Evolutionary conservation across 2,797 vertebrate species (phyloP).

Genomic region (Myiothlypis chrysogaster): DNA sequence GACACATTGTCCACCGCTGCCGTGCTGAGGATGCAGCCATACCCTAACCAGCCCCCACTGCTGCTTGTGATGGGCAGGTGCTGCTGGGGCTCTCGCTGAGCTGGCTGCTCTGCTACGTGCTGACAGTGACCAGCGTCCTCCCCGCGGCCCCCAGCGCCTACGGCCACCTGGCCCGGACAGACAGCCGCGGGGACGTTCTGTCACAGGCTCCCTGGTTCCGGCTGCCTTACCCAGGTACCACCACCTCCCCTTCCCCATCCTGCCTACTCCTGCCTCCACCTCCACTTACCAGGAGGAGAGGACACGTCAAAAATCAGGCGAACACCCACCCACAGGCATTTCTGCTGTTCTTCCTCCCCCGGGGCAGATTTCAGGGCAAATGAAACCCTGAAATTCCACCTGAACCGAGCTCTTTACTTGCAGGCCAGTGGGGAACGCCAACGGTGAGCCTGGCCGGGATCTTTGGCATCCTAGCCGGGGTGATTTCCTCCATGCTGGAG

Average conservation of each 20-base stretch:
- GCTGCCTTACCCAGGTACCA: conserved; percentile 91
- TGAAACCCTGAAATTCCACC: not conserved
- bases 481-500: conserved; percentile 96
- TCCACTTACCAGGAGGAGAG: not conserved
- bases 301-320: not conserved
- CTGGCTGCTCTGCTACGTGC: conserved; percentile 88
- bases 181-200: conserved; percentile 84
- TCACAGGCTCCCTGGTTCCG: conserved; percentile 87
- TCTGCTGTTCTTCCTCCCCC: not conserved
- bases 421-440: conserved; percentile 95
- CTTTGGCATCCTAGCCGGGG: conserved; percentile 91
- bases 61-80: conserved; percentile 78
- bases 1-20: too few species aligned
- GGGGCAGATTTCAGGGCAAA: not conserved
- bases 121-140: conserved; percentile 83
- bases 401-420: not conserved
- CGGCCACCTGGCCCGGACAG: conserved; percentile 89
- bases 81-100: conserved; percentile 89
- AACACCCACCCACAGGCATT: not conserved
- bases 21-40: fast-evolving
- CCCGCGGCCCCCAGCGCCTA: conserved; percentile 79
- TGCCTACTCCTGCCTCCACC: not conserved
- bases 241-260: not conserved
- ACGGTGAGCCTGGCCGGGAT: conserved; percentile 91
- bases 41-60: not conserved